Conservation (phyloP, 1,140 invertebrate species). For the Physella acuta region DNA sequence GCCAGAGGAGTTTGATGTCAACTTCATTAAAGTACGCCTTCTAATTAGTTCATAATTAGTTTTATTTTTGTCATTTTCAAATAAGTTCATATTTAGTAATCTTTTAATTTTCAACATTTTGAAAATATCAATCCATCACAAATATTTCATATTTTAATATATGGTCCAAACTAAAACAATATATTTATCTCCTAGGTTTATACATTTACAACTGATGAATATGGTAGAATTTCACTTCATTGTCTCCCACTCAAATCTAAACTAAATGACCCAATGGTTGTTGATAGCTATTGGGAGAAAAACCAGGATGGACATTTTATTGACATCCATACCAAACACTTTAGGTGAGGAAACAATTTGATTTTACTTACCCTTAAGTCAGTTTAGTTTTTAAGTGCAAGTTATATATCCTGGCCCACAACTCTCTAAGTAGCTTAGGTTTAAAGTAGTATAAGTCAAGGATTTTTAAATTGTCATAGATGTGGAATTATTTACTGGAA, state of each 20-base stretch:
- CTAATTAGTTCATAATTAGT: not conserved
- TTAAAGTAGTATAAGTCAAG: too few relatives aligned
- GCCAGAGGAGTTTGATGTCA: constrained; percentile 20
- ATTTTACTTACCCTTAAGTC: too few relatives aligned
- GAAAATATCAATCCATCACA: too few relatives aligned
- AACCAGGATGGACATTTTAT: constrained; percentile 6
- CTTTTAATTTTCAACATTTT: too few relatives aligned
- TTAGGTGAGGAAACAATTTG: constrained; percentile 11
- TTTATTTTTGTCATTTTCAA: not conserved
- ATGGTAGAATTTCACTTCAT: not conserved
- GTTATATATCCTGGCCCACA: too few relatives aligned
- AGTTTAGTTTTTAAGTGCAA: too few relatives aligned
- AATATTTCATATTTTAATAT: too few relatives aligned
- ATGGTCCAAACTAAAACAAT: too few relatives aligned
- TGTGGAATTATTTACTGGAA: too few relatives aligned
- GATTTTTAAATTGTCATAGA: too few relatives aligned
- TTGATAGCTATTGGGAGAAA: constrained; percentile 19
- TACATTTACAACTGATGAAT: constrained; percentile 20
- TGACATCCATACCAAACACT: constrained; percentile 11
- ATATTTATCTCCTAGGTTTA: constrained; percentile 15
- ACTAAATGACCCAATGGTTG: not conserved
- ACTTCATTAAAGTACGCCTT: constrained; percentile 11
- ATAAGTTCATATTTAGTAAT: not conserved
- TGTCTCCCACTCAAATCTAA: not conserved
- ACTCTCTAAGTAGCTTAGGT: too few relatives aligned